Conservation (phyloP, 1,140 invertebrate genomes). For the Plodia interpunctella region DNA sequence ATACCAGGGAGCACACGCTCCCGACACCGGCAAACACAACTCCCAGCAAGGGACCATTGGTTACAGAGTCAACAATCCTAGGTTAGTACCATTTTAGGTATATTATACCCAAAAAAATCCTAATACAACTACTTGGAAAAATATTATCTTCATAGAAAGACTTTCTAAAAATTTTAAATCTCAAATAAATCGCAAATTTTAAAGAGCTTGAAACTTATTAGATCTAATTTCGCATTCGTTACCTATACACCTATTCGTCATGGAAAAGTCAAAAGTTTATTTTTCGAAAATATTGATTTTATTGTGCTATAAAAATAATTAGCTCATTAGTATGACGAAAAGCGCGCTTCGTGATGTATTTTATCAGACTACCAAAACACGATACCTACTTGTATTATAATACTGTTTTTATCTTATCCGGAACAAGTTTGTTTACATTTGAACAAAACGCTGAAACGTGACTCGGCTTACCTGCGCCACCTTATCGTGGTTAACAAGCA, state of each 20-base stretch:
- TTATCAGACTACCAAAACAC: conserved; percentile 22
- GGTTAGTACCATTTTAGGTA: conserved; percentile 40
- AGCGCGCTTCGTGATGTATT: neutral
- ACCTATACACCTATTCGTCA: neutral
- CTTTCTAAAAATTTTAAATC: neutral
- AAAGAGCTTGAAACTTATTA: neutral
- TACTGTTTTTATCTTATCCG: conserved; percentile 71
- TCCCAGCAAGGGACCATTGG: conserved; percentile 64
- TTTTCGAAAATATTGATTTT: too few relatives aligned
- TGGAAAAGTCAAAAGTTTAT: too few relatives aligned
- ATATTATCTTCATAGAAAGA: too few relatives aligned
- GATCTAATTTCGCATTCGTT: neutral
- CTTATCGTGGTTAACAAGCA: conserved; percentile 66
- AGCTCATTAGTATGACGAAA: conserved; percentile 1
- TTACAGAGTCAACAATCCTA: conserved; percentile 68
- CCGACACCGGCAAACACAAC: conserved; percentile 60
- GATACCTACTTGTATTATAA: conserved; percentile 24
- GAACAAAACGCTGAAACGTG: conserved; percentile 69
- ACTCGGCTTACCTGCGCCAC: conserved; percentile 54
- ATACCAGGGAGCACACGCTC: conserved; percentile 63
- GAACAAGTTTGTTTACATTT: conserved; percentile 73
- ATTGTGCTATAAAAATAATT: neutral
- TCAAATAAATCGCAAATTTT: neutral
- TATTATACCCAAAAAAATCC: neutral
- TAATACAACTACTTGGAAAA: too few relatives aligned